A percentile compares a stretch with the other conserved stretches of the same genome.
Evolutionary conservation across 2,888 invertebrate genomes (phyloP).

Genomic region (Brassicogethes aeneus): DNA sequence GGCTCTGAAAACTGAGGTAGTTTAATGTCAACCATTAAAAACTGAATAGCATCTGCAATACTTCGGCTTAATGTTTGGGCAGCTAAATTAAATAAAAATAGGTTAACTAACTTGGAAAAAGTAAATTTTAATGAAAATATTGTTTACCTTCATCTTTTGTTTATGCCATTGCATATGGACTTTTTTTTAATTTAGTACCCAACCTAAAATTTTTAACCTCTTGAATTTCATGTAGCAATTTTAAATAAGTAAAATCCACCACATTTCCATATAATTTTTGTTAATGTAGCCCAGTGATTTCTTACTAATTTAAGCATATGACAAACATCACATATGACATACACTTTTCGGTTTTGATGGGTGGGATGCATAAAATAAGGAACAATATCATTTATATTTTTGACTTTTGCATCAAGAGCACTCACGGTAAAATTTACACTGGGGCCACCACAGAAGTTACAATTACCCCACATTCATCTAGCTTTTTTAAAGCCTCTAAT

Average conservation of each 20-base stretch:
- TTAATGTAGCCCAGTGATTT: conserved; percentile 4
- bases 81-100: conserved; percentile 3
- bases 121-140: conserved; percentile 2
- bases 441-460: conserved; percentile 9
- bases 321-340: conserved; percentile 3
- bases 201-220: background rate
- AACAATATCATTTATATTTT: background rate
- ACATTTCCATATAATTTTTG: background rate
- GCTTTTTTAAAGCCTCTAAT: conserved; percentile 6
- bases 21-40: conserved; percentile 15
- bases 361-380: background rate
- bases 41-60: conserved; percentile 21
- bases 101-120: background rate
- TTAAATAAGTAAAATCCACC: background rate
- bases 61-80: conserved; percentile 10
- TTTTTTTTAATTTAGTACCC: conserved; percentile 5
- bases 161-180: conserved; percentile 1
- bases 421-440: conserved; percentile 7
- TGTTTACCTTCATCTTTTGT: conserved; percentile 1
- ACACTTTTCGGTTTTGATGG: background rate
- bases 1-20: conserved; percentile 16
- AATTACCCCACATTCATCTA: conserved; percentile 5
- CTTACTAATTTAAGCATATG: conserved; percentile 9
- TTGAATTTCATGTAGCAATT: background rate
- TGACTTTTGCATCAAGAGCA: background rate